A percentile compares a stretch with the other conserved stretches of the same genome.
Evolutionary conservation across 2,113 vertebrate genomes (phyloP).

Genomic region (Microcebus jonahi): DNA sequence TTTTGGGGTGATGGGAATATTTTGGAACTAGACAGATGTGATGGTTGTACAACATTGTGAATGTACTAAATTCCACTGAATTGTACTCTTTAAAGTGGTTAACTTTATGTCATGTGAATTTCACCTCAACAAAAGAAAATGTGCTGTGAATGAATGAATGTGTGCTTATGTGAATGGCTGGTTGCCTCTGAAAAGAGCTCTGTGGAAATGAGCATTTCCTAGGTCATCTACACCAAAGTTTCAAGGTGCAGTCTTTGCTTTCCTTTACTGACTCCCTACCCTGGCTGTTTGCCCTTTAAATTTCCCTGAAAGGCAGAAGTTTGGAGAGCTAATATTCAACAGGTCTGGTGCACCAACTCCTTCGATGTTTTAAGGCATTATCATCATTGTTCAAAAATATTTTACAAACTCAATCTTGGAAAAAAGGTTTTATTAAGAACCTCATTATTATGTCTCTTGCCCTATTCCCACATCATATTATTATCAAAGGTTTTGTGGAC

Average conservation of each 20-base stretch:
- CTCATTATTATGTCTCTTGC: conserved; percentile 52
- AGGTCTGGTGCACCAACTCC: neutral
- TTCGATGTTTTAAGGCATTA: neutral
- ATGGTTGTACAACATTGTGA: neutral
- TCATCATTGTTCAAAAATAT: conserved; percentile 41
- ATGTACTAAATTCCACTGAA: neutral
- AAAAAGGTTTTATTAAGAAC: conserved; percentile 59
- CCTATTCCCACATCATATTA: conserved; percentile 55
- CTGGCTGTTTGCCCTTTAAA: neutral
- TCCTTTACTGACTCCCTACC: neutral
- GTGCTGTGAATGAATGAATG: neutral
- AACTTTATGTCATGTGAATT: neutral
- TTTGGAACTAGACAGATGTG: neutral
- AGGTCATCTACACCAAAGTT: conserved; percentile 7
- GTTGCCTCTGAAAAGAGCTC: neutral
- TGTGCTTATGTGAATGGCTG: neutral
- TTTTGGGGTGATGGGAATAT: neutral
- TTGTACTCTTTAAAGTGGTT: neutral
- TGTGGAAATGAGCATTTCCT: neutral
- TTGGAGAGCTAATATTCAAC: neutral
- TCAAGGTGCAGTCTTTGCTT: conserved; percentile 40
- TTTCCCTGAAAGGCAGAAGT: neutral
- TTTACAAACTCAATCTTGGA: conserved; percentile 46
- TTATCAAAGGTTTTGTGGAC: conserved; percentile 57
- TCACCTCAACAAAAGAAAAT: neutral